Conservation (phyloP, 2,113 vertebrate species). For the Hippocampus zosterae region DNA sequence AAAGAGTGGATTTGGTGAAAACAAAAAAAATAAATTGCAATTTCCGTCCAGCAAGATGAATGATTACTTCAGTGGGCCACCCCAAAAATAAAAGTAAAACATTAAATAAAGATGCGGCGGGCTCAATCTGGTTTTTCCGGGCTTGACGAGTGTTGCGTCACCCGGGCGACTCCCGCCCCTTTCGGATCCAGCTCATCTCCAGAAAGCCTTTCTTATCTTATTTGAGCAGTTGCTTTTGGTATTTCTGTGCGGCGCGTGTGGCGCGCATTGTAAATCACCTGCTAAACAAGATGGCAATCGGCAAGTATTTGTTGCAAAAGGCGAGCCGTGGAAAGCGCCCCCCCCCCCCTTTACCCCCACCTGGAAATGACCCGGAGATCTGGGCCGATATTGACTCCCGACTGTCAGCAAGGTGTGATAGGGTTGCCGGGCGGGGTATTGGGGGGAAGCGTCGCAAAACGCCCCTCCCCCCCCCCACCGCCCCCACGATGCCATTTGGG, state of each 20-base stretch:
- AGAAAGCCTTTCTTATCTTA: slow-evolving; percentile 72
- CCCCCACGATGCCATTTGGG: slow-evolving; percentile 39
- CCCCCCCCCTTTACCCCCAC: slow-evolving; percentile 45
- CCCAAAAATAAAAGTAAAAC: too few species aligned
- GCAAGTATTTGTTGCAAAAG: slow-evolving; percentile 65
- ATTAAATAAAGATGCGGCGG: too few species aligned
- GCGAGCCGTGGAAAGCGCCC: slow-evolving; percentile 71
- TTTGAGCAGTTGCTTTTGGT: slow-evolving; percentile 73
- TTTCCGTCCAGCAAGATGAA: too few species aligned
- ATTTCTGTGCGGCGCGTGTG: slow-evolving; percentile 68
- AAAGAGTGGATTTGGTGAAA: not conserved
- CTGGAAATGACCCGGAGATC: slow-evolving; percentile 72
- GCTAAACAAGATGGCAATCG: slow-evolving; percentile 72
- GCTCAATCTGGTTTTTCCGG: not conserved
- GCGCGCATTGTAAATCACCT: slow-evolving; percentile 71
- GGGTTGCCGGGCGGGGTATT: not conserved
- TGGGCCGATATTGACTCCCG: slow-evolving; percentile 60
- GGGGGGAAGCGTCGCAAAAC: slow-evolving; percentile 32
- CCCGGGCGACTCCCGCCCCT: slow-evolving; percentile 31
- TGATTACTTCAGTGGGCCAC: too few species aligned
- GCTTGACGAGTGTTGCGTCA: slow-evolving; percentile 12
- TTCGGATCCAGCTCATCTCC: slow-evolving; percentile 60
- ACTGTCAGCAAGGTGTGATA: slow-evolving; percentile 50
- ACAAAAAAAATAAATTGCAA: not conserved
- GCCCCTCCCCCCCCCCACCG: not conserved